Percentiles rank a stretch among this genome's conserved stretches.
phyloP scores from a whole-genome alignment of 2,888 invertebrate genomes.

The Sesia bembeciformis region DNA sequence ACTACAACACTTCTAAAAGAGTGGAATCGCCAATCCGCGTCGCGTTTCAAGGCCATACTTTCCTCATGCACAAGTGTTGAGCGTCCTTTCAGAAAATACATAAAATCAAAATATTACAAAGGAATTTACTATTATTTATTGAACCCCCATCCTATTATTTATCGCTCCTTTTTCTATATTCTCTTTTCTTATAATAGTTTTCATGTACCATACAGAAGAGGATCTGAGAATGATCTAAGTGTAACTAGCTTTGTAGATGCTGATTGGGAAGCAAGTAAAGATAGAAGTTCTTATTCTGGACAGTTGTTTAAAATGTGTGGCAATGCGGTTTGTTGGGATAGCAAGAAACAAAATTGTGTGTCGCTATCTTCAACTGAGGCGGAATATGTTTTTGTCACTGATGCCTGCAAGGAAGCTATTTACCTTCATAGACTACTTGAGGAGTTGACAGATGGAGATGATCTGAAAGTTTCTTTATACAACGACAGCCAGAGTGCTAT shows the following conservation, averaged over 20 bases:
- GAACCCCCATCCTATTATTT: too few species aligned
- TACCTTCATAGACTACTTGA: background rate
- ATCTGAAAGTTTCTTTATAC: background rate
- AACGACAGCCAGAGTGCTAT: background rate
- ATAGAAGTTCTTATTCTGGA: constrained; percentile 12
- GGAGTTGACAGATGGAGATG: background rate
- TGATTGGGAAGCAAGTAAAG: constrained; percentile 10
- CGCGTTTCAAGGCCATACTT: too few species aligned
- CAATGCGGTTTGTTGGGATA: constrained; percentile 10
- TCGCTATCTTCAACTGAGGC: constrained; percentile 10
- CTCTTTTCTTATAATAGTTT: too few species aligned
- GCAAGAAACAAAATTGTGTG: constrained; percentile 10
- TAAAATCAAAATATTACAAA: too few species aligned
- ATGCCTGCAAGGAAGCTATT: constrained; percentile 6
- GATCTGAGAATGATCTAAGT: too few species aligned
- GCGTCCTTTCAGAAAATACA: too few species aligned
- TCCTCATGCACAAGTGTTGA: too few species aligned
- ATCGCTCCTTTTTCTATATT: too few species aligned
- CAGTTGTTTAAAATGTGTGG: constrained; percentile 9
- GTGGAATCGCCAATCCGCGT: too few species aligned
- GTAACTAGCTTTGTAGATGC: constrained; percentile 10
- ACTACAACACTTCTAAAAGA: too few species aligned
- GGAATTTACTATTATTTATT: too few species aligned
- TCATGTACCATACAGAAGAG: too few species aligned
- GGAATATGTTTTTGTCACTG: background rate